Conservation (phyloP, 1,140 invertebrate species). For the Meteorus sp. region DNA sequence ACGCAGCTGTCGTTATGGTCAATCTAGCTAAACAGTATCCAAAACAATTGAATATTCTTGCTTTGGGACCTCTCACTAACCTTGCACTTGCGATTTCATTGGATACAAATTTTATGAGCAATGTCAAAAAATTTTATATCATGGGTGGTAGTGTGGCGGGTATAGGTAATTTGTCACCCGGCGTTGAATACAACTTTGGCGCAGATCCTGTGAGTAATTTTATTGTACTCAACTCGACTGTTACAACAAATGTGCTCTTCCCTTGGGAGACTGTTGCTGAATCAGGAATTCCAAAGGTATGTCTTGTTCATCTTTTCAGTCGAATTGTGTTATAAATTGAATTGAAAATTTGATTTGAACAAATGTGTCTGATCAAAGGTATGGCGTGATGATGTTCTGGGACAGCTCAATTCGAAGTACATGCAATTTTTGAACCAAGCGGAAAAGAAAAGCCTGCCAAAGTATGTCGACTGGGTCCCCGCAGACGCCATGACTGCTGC, state of each 20-base stretch:
- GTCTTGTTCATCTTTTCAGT: no score
- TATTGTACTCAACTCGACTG: conserved; percentile 59
- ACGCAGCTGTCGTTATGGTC: conserved; percentile 52
- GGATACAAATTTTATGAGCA: conserved; percentile 59
- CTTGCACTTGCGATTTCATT: conserved; percentile 63
- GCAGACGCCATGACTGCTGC: conserved; percentile 45
- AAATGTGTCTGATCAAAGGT: conserved; percentile 46
- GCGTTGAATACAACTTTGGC: conserved; percentile 70
- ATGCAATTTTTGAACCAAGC: conserved; percentile 55
- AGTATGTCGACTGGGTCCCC: conserved; percentile 32
- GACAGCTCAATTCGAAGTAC: conserved; percentile 40
- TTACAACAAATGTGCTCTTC: conserved; percentile 44
- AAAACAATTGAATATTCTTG: conserved; percentile 57
- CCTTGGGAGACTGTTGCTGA: conserved; percentile 37
- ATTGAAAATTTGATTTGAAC: no score
- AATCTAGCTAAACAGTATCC: conserved; percentile 51
- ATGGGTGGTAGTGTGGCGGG: conserved; percentile 66
- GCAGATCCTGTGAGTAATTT: conserved; percentile 67
- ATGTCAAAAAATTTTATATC: conserved; percentile 59
- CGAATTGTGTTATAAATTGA: no score
- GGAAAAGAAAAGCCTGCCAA: conserved; percentile 39
- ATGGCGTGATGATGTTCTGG: conserved; percentile 52
- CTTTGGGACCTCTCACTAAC: conserved; percentile 67
- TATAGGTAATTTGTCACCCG: conserved; percentile 58
- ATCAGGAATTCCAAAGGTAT: conserved; percentile 23